Evolutionary conservation across 2,797 vertebrate genomes (phyloP).

Genomic region (Argentina silus): DNA sequence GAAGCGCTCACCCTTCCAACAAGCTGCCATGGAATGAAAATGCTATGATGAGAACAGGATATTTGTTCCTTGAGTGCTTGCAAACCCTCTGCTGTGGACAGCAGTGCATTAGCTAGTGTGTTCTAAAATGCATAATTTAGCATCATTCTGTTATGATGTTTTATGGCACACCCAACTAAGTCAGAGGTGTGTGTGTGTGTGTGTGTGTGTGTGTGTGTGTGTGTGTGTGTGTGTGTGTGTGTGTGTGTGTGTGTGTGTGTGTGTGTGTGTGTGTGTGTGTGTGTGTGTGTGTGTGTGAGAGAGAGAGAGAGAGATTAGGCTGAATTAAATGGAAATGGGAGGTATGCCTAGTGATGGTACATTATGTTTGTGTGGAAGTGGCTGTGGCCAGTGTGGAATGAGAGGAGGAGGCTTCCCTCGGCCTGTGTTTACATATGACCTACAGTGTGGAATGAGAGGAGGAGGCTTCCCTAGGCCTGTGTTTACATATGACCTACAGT

Average conservation of each 20-base stretch:
- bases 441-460: constrained; percentile 48
- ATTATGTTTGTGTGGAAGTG: constrained; percentile 21
- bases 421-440: too few relatives aligned
- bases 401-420: constrained; percentile 41
- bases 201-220: neutral
- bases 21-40: constrained; percentile 57
- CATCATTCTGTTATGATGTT: too few relatives aligned
- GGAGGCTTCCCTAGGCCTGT: constrained; percentile 45
- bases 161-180: too few relatives aligned
- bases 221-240: constrained; percentile 17
- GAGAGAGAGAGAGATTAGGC: constrained; percentile 14
- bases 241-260: neutral
- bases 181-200: neutral
- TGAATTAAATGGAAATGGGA: constrained; percentile 49
- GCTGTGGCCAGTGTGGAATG: constrained; percentile 35
- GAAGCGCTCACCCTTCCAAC: constrained; percentile 33
- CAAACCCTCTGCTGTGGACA: constrained; percentile 35
- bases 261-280: constrained; percentile 21
- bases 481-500: constrained; percentile 57
- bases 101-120: constrained; percentile 52
- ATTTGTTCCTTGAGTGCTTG: constrained; percentile 67
- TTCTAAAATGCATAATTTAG: too few relatives aligned
- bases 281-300: neutral
- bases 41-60: constrained; percentile 67
- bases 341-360: constrained; percentile 10